Evolutionary conservation across 2,113 vertebrate genomes (phyloP).

Genomic region (Nerophis ophidion): DNA sequence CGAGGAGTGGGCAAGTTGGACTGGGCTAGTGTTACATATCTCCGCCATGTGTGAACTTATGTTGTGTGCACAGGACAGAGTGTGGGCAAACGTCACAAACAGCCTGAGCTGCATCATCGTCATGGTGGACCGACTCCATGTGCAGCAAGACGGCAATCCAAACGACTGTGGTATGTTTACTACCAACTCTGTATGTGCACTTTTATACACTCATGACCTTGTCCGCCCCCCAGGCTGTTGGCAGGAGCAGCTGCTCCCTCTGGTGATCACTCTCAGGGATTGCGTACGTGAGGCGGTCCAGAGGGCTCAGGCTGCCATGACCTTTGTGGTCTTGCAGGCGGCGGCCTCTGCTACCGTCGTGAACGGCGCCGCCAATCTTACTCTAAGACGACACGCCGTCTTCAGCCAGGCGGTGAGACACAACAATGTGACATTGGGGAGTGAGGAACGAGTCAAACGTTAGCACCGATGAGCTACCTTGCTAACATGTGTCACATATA

Average conservation of each 20-base stretch:
- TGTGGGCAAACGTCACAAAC: conserved; percentile 82
- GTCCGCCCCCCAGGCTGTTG: conserved; percentile 56
- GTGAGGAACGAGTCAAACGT: too few relatives aligned
- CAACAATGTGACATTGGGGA: too few relatives aligned
- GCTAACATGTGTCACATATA: too few relatives aligned
- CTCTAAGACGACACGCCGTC: conserved; percentile 79
- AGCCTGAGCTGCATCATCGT: conserved; percentile 83
- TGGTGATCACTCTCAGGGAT: conserved; percentile 80
- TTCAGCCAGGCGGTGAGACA: conserved; percentile 87
- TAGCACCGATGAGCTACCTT: too few relatives aligned
- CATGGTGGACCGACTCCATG: conserved; percentile 80
- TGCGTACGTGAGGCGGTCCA: conserved; percentile 82
- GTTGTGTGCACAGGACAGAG: conserved; percentile 50
- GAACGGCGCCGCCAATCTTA: conserved; percentile 69
- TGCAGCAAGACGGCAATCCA: conserved; percentile 54
- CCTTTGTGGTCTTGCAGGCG: conserved; percentile 82
- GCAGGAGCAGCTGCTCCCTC: conserved; percentile 83
- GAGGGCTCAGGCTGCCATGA: conserved; percentile 79
- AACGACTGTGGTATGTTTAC: conserved; percentile 36
- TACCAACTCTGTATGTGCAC: background rate
- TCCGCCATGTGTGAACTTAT: background rate
- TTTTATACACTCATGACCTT: background rate
- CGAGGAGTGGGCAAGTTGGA: conserved; percentile 81
- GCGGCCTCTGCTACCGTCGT: conserved; percentile 66
- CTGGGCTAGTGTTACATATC: background rate